Conservation (phyloP, 2,113 vertebrate genomes). For the Empidonax alnorum region DNA sequence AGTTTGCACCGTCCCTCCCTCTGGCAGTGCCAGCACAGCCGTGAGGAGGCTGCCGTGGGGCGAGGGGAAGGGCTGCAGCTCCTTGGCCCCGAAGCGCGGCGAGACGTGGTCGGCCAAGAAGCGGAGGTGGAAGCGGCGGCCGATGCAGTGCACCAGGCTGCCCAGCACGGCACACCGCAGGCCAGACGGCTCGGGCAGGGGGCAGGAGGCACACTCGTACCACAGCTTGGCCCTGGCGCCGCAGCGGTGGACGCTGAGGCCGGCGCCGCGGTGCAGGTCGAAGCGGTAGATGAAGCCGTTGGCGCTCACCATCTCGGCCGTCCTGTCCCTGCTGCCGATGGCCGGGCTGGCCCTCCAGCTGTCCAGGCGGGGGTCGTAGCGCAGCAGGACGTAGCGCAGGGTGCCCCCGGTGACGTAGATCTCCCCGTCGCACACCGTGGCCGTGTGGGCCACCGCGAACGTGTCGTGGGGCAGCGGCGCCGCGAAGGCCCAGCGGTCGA, state of each 20-base stretch:
- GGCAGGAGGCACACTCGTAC: conserved; percentile 83
- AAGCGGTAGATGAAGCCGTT: conserved; percentile 89
- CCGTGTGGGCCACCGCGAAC: conserved; percentile 89
- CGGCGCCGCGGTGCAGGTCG: conserved; percentile 80
- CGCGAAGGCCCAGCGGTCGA: conserved; percentile 86
- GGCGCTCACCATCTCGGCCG: conserved; percentile 79
- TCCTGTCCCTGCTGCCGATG: conserved; percentile 76
- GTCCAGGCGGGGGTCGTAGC: conserved; percentile 77
- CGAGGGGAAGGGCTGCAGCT: conserved; percentile 76
- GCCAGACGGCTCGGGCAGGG: conserved; percentile 48
- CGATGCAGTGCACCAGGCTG: conserved; percentile 82
- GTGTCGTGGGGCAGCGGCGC: conserved; percentile 87
- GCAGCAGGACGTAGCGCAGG: conserved; percentile 82
- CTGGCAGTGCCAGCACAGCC: conserved; percentile 79
- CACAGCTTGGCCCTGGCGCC: conserved; percentile 83
- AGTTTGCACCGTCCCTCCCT: conserved; percentile 68
- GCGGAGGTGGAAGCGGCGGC: conserved; percentile 77
- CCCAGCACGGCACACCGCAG: conserved; percentile 83
- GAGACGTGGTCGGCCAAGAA: conserved; percentile 86
- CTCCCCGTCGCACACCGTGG: conserved; percentile 81
- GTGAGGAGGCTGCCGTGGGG: conserved; percentile 84
- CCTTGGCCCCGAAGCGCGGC: conserved; percentile 81
- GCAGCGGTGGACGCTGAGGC: conserved; percentile 87
- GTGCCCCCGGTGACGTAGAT: conserved; percentile 89
- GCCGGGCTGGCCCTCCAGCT: conserved; percentile 79